phyloP scores from a whole-genome alignment of 2,113 vertebrate genomes.

The Melospiza georgiana region DNA sequence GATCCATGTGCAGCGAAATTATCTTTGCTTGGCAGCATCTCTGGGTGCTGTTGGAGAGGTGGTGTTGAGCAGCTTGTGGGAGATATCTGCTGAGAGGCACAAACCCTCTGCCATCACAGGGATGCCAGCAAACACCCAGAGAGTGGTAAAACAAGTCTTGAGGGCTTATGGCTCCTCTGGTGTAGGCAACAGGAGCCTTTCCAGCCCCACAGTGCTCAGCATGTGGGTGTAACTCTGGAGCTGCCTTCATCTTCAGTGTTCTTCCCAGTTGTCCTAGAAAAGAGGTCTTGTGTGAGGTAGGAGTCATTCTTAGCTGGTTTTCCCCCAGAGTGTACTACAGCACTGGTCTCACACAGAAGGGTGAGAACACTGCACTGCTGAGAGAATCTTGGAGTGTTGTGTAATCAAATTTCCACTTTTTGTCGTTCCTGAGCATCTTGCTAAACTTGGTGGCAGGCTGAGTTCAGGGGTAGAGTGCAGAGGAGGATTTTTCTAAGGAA shows the following conservation, averaged over 20 bases:
- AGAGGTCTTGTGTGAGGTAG: neutral
- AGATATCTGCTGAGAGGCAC: neutral
- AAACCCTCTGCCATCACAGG: neutral
- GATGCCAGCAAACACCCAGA: neutral
- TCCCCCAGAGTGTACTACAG: neutral
- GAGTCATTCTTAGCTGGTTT: neutral
- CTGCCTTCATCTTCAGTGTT: fast-evolving
- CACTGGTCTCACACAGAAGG: neutral
- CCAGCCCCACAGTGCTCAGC: fast-evolving
- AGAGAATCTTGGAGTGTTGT: neutral
- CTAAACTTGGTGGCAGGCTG: neutral
- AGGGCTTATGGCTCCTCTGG: fast-evolving
- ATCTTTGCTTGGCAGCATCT: conserved; percentile 9
- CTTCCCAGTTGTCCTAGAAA: neutral
- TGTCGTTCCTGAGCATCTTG: neutral
- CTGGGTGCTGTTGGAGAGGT: neutral
- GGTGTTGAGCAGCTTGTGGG: fast-evolving
- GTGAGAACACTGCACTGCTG: neutral
- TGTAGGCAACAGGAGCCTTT: neutral
- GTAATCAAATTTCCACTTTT: neutral
- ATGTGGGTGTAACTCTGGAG: fast-evolving
- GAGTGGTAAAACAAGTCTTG: neutral
- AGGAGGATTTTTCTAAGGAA: conserved; percentile 29
- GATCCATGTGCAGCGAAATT: neutral
- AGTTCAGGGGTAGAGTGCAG: neutral